phyloP scores from a whole-genome alignment of 2,797 vertebrate species.

The Microctenopoma stevenorrisi region DNA sequence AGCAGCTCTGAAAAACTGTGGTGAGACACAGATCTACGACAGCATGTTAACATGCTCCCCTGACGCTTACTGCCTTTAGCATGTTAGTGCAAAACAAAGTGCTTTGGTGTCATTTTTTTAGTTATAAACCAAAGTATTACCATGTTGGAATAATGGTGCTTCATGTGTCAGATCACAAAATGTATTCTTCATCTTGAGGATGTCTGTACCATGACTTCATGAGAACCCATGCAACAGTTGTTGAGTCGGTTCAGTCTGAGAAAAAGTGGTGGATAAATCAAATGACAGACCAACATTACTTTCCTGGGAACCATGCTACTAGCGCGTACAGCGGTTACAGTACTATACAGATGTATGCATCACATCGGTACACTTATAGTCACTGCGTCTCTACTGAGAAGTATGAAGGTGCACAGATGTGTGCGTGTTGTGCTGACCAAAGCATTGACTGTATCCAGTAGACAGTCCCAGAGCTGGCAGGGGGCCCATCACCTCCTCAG shows the following conservation, averaged over 20 bases:
- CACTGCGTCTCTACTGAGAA: neutral
- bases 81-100: neutral
- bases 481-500: constrained; percentile 48
- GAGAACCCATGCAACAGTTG: too few species aligned
- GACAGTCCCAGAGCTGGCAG: constrained; percentile 18
- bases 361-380: neutral
- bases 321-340: neutral
- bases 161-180: neutral
- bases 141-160: neutral
- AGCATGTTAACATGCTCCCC: neutral
- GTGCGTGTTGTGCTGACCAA: constrained; percentile 52
- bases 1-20: neutral
- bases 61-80: neutral
- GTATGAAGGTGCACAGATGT: constrained; percentile 40
- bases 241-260: neutral
- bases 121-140: neutral
- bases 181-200: neutral
- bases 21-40: neutral
- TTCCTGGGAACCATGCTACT: neutral
- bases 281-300: neutral
- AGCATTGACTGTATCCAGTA: constrained; percentile 40
- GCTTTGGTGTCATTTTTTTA: neutral
- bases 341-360: neutral
- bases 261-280: neutral
- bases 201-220: neutral